A percentile compares a stretch with the other conserved stretches of the same genome.
These are phyloP conservation scores for Loripinus fragilis DNA, from an alignment of 2,888 invertebrate species.

Conservation along the genomic window DNA sequence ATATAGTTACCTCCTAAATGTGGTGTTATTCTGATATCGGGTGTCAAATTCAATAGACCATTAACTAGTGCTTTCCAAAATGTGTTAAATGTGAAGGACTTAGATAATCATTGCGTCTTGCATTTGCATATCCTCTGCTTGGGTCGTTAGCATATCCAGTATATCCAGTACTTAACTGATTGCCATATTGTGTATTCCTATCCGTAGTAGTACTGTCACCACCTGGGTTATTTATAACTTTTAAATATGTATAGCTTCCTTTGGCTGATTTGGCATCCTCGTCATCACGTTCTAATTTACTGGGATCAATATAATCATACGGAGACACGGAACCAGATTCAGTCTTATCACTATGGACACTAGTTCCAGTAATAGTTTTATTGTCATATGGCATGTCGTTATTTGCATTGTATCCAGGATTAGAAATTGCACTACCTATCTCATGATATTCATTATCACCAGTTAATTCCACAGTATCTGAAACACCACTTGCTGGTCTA, in stretches of 20 bases:
- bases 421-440: background rate
- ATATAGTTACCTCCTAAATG: too few species aligned
- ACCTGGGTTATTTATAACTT: background rate
- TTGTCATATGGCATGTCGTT: conserved; percentile 2
- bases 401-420: background rate
- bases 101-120: background rate
- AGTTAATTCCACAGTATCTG: background rate
- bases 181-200: too few species aligned
- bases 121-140: background rate
- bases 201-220: background rate
- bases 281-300: background rate
- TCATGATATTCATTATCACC: background rate
- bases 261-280: background rate
- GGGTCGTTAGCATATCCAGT: background rate
- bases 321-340: background rate
- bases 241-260: background rate
- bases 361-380: background rate
- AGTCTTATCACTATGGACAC: background rate
- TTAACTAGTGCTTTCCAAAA: too few species aligned
- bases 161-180: too few species aligned
- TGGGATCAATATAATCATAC: conserved; percentile 5
- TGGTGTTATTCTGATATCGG: too few species aligned
- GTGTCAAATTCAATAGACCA: too few species aligned
- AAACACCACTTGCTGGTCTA: background rate
- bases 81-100: too few species aligned